These are phyloP conservation scores for Dipodomys ordii DNA, from an alignment of 2,113 vertebrate genomes.

Conservation along the genomic window DNA sequence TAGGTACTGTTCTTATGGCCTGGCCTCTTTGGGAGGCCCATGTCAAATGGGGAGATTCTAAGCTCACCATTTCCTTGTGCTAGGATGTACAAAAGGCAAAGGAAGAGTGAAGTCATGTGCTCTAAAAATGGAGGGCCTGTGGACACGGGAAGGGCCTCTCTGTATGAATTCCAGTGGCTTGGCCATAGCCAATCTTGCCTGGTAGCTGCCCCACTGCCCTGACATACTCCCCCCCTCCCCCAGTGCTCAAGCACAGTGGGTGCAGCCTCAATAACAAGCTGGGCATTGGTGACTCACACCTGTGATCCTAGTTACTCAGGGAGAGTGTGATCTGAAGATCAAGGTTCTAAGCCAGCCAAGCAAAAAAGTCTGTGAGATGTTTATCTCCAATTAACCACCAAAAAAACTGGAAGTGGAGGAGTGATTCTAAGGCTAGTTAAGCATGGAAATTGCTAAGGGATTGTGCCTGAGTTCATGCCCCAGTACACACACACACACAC, in stretches of 20 bases:
- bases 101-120: neutral
- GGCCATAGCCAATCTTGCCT: neutral
- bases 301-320: no score
- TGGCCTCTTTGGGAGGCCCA: neutral
- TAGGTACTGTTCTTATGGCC: neutral
- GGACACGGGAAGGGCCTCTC: neutral
- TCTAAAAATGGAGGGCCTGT: neutral
- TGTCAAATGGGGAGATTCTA: neutral
- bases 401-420: no score
- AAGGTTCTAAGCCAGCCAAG: no score
- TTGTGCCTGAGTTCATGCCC: no score
- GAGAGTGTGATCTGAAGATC: no score
- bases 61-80: neutral
- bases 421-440: no score
- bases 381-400: no score
- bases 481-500: no score
- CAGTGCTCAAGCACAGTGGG: neutral
- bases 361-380: no score
- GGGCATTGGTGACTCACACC: no score
- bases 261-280: neutral
- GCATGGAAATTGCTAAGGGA: no score
- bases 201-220: neutral
- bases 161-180: neutral
- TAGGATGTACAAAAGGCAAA: neutral
- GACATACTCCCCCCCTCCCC: neutral